Base-by-base conservation (phyloP, 2,113 vertebrate species). In the Lutjanus erythropterus region DNA sequence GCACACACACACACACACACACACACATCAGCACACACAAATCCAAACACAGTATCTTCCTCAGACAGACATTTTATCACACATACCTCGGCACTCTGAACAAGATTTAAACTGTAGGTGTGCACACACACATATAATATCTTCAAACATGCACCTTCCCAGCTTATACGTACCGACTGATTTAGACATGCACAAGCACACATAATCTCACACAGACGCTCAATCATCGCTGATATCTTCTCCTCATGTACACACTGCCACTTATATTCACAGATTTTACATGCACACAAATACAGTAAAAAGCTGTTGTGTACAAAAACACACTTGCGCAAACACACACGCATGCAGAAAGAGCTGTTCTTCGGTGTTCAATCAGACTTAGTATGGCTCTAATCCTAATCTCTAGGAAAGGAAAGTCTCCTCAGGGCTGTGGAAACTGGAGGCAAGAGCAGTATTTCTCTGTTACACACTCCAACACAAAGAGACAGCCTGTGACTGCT, bases 341-440 rank as follows among this genome's bases (percentile, higher is more conserved):
- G 27, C 49, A 74, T 29, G 71, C 52, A 84, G 67, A 81, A 73
- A 50, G 81, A 88, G 86, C 83, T 29, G 66, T 80, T 90, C 81
- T 71, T 46, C n/a, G 25, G 80, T 89, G 85, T 89, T 93, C 90
- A 90, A 80, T 93, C 92, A 94, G 91, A 90, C 66, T 93, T 91
- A 92, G 82, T 23, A 46, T 72, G 81, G 69, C 83, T 83, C 75
- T 92, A 92, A 94, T 93, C 92, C 93, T 93, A 92, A 93, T 93
- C 92, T 92, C 71, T 64, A 62, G 78, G 23, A 85, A 71, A 72
- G 80, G 81, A 87, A 89, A 86, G 74, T 84, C 80, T 86, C 76
- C 69, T 86, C 29, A 0, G 59, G 75, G 81, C 83, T 83, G 82
- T 37, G 62, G 29, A 50, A 84, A 84, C 71, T 76, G 67, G 42